These are phyloP conservation scores for Echeneis naucrates DNA, from an alignment of 2,797 vertebrate species.

Conservation along the genomic window DNA sequence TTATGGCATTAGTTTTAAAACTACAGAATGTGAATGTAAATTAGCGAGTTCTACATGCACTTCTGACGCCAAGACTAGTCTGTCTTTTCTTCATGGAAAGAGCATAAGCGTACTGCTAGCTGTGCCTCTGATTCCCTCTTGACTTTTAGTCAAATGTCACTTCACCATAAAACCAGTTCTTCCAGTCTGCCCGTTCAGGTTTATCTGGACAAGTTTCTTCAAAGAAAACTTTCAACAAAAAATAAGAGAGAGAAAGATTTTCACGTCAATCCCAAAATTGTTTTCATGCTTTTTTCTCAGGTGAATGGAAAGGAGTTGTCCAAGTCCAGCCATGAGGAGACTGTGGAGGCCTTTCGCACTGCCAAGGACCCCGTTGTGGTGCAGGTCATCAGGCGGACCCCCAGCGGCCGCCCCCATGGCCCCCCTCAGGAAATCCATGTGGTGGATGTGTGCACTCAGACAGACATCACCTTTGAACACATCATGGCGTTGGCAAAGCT, in stretches of 20 bases:
- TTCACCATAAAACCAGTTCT: too few species aligned
- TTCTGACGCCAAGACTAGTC: neutral
- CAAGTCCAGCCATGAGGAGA: constrained; percentile 95
- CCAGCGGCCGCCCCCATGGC: constrained; percentile 85
- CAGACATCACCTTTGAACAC: constrained; percentile 98
- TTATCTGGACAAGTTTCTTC: too few species aligned
- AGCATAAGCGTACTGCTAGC: neutral
- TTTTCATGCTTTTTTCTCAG: constrained; percentile 75
- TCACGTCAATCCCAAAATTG: neutral
- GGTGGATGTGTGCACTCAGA: constrained; percentile 95
- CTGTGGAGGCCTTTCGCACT: constrained; percentile 91
- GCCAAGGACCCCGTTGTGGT: constrained; percentile 97
- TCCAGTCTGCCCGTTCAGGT: too few species aligned
- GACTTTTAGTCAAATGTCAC: constrained; percentile 9
- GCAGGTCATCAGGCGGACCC: constrained; percentile 92
- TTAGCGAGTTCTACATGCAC: too few species aligned
- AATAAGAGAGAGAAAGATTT: neutral
- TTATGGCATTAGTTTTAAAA: too few species aligned
- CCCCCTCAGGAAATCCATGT: constrained; percentile 88
- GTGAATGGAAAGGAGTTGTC: constrained; percentile 96
- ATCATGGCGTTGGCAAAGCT: constrained; percentile 97
- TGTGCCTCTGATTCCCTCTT: neutral
- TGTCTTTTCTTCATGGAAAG: neutral
- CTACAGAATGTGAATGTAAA: neutral
- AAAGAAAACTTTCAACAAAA: constrained; percentile 4